Evolutionary conservation across 2,797 vertebrate genomes (phyloP).

Genomic region (Simalia tracyae): DNA sequence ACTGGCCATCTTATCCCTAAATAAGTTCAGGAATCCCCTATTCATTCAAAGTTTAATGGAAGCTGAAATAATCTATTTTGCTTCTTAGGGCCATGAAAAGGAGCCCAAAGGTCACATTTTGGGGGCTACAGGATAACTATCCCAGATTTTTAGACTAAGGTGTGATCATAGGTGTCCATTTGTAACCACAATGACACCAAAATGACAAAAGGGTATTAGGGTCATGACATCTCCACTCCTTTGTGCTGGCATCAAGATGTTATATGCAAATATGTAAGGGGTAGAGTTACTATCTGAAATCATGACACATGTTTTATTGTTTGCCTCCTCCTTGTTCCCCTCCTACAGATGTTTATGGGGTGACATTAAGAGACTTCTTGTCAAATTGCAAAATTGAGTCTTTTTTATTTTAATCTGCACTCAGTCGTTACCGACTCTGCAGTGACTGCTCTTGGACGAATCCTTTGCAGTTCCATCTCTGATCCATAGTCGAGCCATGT

Average conservation of each 20-base stretch:
- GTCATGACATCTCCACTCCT: background rate
- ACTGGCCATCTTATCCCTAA: background rate
- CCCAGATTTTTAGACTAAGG: background rate
- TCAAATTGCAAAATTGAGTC: background rate
- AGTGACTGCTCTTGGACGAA: no score
- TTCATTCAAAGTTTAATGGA: background rate
- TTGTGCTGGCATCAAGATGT: background rate
- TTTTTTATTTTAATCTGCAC: no score
- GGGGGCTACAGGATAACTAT: background rate
- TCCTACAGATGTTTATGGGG: background rate
- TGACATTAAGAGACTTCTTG: background rate
- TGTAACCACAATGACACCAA: background rate
- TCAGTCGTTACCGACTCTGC: no score
- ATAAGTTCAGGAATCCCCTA: background rate
- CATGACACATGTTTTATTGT: background rate
- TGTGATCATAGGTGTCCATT: background rate
- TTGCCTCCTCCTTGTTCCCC: background rate
- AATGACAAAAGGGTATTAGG: background rate
- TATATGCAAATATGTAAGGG: background rate
- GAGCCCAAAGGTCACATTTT: background rate
- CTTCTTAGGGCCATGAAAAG: background rate
- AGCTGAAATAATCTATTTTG: background rate
- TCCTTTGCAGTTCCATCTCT: background rate
- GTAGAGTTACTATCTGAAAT: background rate
- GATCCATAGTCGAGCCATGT: slow-evolving; percentile 20